Conservation (phyloP, 2,113 vertebrate genomes). For the Crotalus helleri region DNA sequence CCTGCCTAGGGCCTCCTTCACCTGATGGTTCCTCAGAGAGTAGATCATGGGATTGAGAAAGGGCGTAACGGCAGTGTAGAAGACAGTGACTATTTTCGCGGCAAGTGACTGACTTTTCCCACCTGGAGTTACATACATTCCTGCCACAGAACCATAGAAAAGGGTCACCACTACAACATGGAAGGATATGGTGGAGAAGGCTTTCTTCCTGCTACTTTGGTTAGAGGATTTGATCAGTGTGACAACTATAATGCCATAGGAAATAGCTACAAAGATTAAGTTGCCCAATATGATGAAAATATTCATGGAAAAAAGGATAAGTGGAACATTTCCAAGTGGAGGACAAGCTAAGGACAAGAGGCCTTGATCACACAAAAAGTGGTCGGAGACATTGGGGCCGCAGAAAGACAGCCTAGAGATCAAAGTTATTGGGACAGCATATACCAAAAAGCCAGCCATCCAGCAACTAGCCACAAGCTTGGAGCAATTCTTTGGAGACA, state of each 20-base stretch:
- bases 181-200: conserved; percentile 50
- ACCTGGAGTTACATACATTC: conserved; percentile 47
- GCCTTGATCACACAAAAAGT: conserved; percentile 51
- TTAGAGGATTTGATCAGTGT: conserved; percentile 1
- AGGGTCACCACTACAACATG: conserved; percentile 48
- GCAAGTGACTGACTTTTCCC: background rate
- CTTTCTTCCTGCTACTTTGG: conserved; percentile 11
- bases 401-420: background rate
- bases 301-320: background rate
- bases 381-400: conserved; percentile 25
- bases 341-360: conserved; percentile 9
- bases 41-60: conserved; percentile 34
- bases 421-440: background rate
- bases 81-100: background rate
- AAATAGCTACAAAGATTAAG: background rate
- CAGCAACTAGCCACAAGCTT: background rate
- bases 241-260: conserved; percentile 19
- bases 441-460: background rate
- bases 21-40: background rate
- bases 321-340: background rate
- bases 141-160: conserved; percentile 51
- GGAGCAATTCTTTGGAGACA: conserved; percentile 38
- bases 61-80: background rate
- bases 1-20: conserved; percentile 34
- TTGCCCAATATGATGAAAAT: background rate